Evolutionary conservation across 1,140 invertebrate species (phyloP), one percentile per base, ranked within the genome.

Genomic region (Trachymyrmex cornetzi): DNA sequence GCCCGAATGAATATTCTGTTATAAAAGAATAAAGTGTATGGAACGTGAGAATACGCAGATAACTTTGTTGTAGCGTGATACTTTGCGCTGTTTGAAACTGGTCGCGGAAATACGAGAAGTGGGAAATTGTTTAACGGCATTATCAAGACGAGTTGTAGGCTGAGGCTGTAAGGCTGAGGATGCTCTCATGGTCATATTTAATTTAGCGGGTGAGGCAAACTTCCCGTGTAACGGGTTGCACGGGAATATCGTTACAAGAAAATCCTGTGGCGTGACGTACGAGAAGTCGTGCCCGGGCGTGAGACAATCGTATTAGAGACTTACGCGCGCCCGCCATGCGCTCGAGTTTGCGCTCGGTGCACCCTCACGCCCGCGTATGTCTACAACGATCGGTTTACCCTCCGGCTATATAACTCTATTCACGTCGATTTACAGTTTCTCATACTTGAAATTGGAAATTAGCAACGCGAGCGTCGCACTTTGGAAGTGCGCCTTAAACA

Each of bases 381-480:
- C 72, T 79, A 81, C 61, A 48, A 22, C 57, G 84, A 89, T 90
- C 88, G 84, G 77, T 90, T 90, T 87, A 86, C 87, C 69, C 85
- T 86, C 75, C 84, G 77, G 85, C 53, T 72, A 82, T 66, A 85
- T 89, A 89, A 82, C 71, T 66, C 64, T 30, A 59, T 87, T 50
- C 57, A 7, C 88, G 77, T 82, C 84, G 88, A 90, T 90, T 90
- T 89, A 90, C 87, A 77, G 88, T 89, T 89, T 77, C 64, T 72
- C 77, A 85, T 77, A 88, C 72, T 89, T 89, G 84, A 90, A 90
- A 90, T 90, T 90, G 87, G 64, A 85, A 90, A 89, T 87, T 90
- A 89, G 84, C 84, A 27, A 50, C 77, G 59, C 77, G 57, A 63
- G 27, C 22, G 38, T 63, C 57, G 63, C 57, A 89, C 57, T 59